These are phyloP conservation scores for Xestia xanthographa DNA, from an alignment of 2,888 invertebrate species.

Conservation along the genomic window DNA sequence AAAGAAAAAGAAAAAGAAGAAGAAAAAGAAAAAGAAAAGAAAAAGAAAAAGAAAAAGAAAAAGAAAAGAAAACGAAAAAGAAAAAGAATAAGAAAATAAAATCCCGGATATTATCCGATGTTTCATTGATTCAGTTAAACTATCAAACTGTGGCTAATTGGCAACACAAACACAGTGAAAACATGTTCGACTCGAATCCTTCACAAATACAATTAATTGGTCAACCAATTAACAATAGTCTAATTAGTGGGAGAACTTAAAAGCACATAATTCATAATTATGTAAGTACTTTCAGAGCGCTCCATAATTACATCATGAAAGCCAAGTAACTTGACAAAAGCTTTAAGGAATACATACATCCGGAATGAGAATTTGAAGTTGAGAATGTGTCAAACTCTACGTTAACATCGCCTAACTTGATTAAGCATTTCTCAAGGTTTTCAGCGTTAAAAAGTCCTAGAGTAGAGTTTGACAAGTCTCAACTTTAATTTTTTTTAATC, in stretches of 20 bases:
- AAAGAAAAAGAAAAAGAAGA: too few species aligned
- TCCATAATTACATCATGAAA: not conserved
- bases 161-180: not conserved
- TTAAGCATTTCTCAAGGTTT: not conserved
- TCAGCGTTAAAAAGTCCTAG: not conserved
- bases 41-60: too few species aligned
- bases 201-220: not conserved
- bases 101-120: too few species aligned
- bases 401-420: not conserved
- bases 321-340: not conserved
- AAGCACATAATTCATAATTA: not conserved
- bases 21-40: too few species aligned
- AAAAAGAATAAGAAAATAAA: too few species aligned
- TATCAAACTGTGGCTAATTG: not conserved
- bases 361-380: not conserved
- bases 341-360: not conserved
- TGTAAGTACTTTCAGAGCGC: not conserved
- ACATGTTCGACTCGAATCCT: not conserved
- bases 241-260: slow-evolving; percentile 1
- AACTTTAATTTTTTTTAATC: not conserved
- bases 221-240: not conserved
- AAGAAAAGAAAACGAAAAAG: too few species aligned
- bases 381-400: not conserved
- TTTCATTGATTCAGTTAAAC: not conserved
- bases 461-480: not conserved